Base-by-base conservation (phyloP, 2,113 vertebrate genomes). In the Microtus pennsylvanicus region DNA sequence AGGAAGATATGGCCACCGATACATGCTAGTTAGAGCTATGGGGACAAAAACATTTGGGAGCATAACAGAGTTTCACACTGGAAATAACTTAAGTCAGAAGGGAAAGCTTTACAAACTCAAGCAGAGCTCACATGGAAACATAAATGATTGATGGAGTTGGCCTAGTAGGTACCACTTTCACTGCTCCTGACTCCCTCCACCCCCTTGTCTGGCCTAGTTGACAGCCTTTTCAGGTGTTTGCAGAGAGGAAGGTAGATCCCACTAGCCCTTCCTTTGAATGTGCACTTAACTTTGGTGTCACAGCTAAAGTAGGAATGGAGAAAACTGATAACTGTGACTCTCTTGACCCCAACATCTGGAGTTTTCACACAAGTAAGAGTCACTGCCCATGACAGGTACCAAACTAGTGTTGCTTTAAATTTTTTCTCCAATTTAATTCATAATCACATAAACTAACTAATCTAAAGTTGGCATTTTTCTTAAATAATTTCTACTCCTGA, bases 1-100 rank as follows among this genome's bases (percentile, higher is more conserved):
- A 63, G 61, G 92, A 95, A 70, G 72, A 21, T 72, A 38, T 83
- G 94, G 85, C 95, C 81, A 85, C 33, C 55, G 50, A 38, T 90
- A 87, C 92, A 2, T 91, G 55, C 78, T 96, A 94, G 85, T 30
- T 61, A 93, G 55, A 88, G 19, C 26, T 91, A 5, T 80, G 72
- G 81, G 63, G 12, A 70, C 91, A 95, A 90, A 83, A 58, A 93
- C 86, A 42, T 65, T 67, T 28, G 72, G 61, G 50, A 67, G 38
- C 8, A 81, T 67, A 74, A 63, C 55, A 80, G 45, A 80, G 45
- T 90, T 93, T 50, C 63, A 87, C 74, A 50, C 61, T 16, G 11
- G 35, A 93, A 94, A 91, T 88, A 82, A 89, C 69, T 26, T 75
- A 87, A 93, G 38, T 17, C n/a, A 87, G 58, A 70, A 70, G 42